Evolutionary conservation across 1,140 invertebrate genomes (phyloP).

Genomic region (Platyscapa corneri): DNA sequence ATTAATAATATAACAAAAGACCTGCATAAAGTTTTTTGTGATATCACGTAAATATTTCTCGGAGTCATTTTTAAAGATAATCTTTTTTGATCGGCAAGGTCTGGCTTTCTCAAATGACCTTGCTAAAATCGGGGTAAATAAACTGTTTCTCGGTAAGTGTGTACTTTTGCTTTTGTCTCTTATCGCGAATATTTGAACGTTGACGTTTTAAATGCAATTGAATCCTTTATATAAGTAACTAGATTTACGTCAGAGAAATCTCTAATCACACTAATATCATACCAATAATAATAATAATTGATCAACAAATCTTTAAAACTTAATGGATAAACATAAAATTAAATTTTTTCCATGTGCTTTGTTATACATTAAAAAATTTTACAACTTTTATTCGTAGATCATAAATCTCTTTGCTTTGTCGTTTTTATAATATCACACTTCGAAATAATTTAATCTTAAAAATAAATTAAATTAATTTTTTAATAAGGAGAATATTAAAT

Average conservation of each 20-base stretch:
- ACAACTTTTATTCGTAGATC: too few relatives aligned
- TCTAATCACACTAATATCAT: too few relatives aligned
- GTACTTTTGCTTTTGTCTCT: not conserved
- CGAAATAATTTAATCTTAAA: too few relatives aligned
- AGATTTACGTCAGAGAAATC: not conserved
- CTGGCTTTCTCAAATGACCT: conserved; percentile 16
- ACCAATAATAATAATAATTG: too few relatives aligned
- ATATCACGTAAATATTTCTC: not conserved
- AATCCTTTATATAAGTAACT: not conserved
- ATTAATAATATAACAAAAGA: not conserved
- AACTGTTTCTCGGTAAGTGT: conserved; percentile 23
- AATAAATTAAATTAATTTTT: too few relatives aligned
- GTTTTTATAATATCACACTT: too few relatives aligned
- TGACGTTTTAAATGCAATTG: not conserved
- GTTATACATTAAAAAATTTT: too few relatives aligned
- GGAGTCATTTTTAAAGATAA: conserved; percentile 35
- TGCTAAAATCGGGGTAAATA: conserved; percentile 40
- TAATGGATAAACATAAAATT: too few relatives aligned
- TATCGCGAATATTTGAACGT: not conserved
- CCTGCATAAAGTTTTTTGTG: not conserved
- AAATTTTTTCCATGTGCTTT: too few relatives aligned
- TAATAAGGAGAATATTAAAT: too few relatives aligned
- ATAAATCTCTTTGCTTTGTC: too few relatives aligned
- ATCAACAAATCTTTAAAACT: too few relatives aligned
- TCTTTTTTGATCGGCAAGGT: conserved; percentile 24